Evolutionary conservation across 30 jellyfish, hydroid and myxozoan species (phyloP).

Genomic region (Chrysaora quinquecirrha): DNA sequence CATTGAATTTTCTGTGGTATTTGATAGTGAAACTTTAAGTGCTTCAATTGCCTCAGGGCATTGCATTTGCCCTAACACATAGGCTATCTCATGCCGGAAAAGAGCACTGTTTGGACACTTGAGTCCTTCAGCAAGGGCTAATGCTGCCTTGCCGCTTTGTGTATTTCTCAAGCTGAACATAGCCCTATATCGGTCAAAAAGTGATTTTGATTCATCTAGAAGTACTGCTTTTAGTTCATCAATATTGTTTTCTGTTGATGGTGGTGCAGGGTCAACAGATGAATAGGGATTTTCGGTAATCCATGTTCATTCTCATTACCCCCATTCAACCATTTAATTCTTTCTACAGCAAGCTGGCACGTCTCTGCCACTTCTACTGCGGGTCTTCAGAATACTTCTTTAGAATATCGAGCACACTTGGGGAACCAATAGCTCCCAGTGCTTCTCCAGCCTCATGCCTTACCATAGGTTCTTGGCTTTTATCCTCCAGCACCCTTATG

Average conservation of each 20-base stretch:
- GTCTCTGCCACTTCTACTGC: slow-evolving; percentile 96
- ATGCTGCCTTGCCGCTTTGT: slow-evolving; percentile 66
- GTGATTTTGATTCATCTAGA: slow-evolving; percentile 55
- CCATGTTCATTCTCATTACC: not conserved
- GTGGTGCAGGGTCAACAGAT: slow-evolving; percentile 99
- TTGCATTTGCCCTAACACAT: slow-evolving; percentile 97
- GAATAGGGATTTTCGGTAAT: slow-evolving; percentile 56
- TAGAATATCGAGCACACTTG: slow-evolving; percentile 49
- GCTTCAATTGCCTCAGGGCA: slow-evolving; percentile 77
- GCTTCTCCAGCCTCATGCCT: slow-evolving; percentile 99
- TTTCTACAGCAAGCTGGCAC: slow-evolving; percentile 84
- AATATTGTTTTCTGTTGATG: slow-evolving; percentile 44
- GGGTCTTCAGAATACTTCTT: slow-evolving; percentile 61
- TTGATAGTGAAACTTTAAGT: slow-evolving; percentile 43
- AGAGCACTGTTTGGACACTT: slow-evolving; percentile 82
- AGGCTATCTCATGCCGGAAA: slow-evolving; percentile 96
- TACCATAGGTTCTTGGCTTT: slow-evolving; percentile 85
- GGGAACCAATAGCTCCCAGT: slow-evolving; percentile 93
- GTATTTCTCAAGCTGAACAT: slow-evolving; percentile 90
- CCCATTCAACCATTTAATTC: slow-evolving; percentile 84
- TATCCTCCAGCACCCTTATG: slow-evolving; percentile 63
- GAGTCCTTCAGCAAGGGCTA: slow-evolving; percentile 85
- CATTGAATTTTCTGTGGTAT: slow-evolving; percentile 83
- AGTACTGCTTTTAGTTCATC: slow-evolving; percentile 39
- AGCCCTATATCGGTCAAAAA: slow-evolving; percentile 95